Percentiles rank a stretch among this genome's conserved stretches.
Evolutionary conservation across 2,797 vertebrate species (phyloP).

Genomic region (Pempheris klunzingeri): DNA sequence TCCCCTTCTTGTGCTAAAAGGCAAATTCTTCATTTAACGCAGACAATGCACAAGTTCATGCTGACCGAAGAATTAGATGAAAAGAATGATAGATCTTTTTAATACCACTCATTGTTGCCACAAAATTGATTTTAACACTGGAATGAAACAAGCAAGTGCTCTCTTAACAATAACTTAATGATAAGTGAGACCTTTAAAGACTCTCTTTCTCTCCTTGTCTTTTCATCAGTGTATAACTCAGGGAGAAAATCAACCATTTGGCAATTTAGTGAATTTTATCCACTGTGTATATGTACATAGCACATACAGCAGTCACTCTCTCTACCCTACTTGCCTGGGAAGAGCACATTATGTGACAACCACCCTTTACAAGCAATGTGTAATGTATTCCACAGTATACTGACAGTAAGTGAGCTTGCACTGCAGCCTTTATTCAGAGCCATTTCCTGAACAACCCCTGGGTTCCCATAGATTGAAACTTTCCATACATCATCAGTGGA

Average conservation of each 20-base stretch:
- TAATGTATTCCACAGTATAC: conserved; percentile 15
- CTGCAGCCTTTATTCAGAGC: conserved; percentile 53
- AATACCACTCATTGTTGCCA: conserved; percentile 24
- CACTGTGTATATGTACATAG: neutral
- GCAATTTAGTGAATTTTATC: conserved; percentile 13
- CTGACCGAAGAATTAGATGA: conserved; percentile 22
- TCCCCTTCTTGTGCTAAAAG: conserved; percentile 22
- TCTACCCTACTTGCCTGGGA: neutral
- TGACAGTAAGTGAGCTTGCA: conserved; percentile 66
- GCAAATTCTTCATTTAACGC: conserved; percentile 8
- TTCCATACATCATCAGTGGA: conserved; percentile 60
- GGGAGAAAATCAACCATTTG: conserved; percentile 17
- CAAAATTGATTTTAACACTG: conserved; percentile 39
- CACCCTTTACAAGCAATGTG: conserved; percentile 47
- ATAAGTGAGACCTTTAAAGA: conserved; percentile 29
- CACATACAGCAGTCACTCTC: neutral
- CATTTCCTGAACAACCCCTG: conserved; percentile 52
- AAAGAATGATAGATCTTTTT: conserved; percentile 14
- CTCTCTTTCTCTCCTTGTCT: conserved; percentile 2
- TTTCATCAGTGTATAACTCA: neutral
- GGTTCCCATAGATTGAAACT: conserved; percentile 57
- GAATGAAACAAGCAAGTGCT: conserved; percentile 23
- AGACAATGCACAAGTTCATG: conserved; percentile 14
- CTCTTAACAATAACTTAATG: conserved; percentile 50
- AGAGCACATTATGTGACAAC: conserved; percentile 20